Percentiles rank a stretch among this genome's conserved stretches.
phyloP scores from a whole-genome alignment of 2,797 vertebrate genomes.

The Ctenochaetus hawaiiensis region DNA sequence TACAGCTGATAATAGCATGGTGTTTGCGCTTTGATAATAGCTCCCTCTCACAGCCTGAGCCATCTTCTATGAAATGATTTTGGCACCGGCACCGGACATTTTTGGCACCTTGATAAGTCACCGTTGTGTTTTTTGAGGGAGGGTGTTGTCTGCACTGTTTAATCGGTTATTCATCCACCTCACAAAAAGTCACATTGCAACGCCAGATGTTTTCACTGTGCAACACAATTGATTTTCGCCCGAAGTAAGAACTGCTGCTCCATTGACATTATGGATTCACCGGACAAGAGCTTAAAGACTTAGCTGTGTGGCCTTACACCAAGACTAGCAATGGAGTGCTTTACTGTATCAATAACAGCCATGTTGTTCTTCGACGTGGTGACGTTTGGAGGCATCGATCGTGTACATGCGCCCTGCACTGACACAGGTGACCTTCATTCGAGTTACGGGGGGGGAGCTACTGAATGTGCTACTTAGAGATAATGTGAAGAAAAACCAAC shows the following conservation, averaged over 20 bases:
- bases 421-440: slow-evolving; percentile 3
- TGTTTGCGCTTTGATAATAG: slow-evolving; percentile 28
- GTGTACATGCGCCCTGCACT: not conserved
- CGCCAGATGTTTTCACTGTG: slow-evolving; percentile 35
- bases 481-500: slow-evolving; percentile 11
- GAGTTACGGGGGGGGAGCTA: not conserved
- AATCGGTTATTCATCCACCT: slow-evolving; percentile 2
- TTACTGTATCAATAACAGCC: slow-evolving; percentile 42
- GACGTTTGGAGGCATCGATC: slow-evolving; percentile 31
- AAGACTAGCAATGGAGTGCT: slow-evolving; percentile 29
- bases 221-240: slow-evolving; percentile 50
- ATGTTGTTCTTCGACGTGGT: slow-evolving; percentile 32
- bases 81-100: not conserved
- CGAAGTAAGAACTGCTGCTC: slow-evolving; percentile 34
- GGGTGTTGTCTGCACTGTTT: slow-evolving; percentile 3
- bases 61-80: slow-evolving; percentile 18
- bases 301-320: slow-evolving; percentile 25
- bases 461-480: not conserved
- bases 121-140: slow-evolving; percentile 1
- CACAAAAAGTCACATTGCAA: slow-evolving; percentile 12
- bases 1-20: slow-evolving; percentile 5
- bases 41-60: slow-evolving; percentile 8
- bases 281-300: slow-evolving; percentile 35
- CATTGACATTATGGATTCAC: slow-evolving; percentile 59
- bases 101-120: slow-evolving; percentile 20